Percentiles rank a stretch among this genome's conserved stretches.
These are phyloP conservation scores for Micropoecilia bifurca DNA, from an alignment of 2,797 vertebrate genomes.

Conservation along the genomic window DNA sequence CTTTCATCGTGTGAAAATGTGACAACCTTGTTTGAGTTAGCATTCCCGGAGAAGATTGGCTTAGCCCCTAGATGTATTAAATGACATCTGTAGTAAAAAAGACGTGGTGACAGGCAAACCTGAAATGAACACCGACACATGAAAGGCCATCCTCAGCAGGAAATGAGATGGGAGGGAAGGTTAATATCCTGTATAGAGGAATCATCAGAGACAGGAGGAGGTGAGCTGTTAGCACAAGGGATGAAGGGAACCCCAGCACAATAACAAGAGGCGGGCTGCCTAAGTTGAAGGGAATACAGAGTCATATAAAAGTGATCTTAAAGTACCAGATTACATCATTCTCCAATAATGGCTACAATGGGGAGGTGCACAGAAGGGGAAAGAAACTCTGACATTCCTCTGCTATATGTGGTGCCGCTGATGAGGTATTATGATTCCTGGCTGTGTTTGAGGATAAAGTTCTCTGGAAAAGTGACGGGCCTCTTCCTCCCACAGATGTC, in stretches of 20 bases:
- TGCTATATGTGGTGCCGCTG: slow-evolving; percentile 61
- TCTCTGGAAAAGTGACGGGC: slow-evolving; percentile 55
- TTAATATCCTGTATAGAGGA: slow-evolving; percentile 75
- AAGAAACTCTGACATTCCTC: slow-evolving; percentile 63
- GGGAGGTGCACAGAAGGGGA: slow-evolving; percentile 59
- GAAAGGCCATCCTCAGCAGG: slow-evolving; percentile 75
- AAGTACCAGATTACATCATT: slow-evolving; percentile 76
- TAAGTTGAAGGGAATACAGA: slow-evolving; percentile 59
- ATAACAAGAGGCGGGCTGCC: slow-evolving; percentile 57
- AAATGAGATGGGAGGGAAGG: slow-evolving; percentile 77
- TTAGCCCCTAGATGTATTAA: slow-evolving; percentile 22
- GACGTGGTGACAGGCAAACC: slow-evolving; percentile 67
- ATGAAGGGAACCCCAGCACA: slow-evolving; percentile 56
- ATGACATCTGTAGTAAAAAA: slow-evolving; percentile 53
- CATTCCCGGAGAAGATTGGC: slow-evolving; percentile 23
- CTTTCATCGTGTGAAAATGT: slow-evolving; percentile 37
- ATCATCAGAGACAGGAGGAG: slow-evolving; percentile 35
- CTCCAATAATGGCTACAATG: slow-evolving; percentile 71
- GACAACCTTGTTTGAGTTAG: slow-evolving; percentile 33
- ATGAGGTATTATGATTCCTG: slow-evolving; percentile 64
- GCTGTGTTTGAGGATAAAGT: slow-evolving; percentile 56
- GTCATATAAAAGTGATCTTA: slow-evolving; percentile 71
- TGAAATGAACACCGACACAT: slow-evolving; percentile 71
- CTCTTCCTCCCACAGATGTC: slow-evolving; percentile 57
- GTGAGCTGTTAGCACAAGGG: slow-evolving; percentile 32